Base-by-base conservation (phyloP, 2,888 invertebrate genomes). In the Cosmopolites sordidus region DNA sequence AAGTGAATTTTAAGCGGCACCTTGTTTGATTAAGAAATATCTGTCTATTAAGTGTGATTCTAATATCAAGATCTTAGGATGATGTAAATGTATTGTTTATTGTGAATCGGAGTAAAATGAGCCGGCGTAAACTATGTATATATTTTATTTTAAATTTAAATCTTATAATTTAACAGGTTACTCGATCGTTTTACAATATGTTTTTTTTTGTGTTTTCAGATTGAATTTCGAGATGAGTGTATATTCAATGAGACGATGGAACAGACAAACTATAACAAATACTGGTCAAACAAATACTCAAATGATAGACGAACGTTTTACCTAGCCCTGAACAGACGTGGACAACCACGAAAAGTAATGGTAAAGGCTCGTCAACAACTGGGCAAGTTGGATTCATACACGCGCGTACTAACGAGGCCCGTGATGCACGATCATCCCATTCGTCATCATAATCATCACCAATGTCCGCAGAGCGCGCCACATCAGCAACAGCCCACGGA, bases 181-280 rank as follows among this genome's bases (percentile, higher is more conserved):
- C n/a, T n/a, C n/a, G n/a, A n/a, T n/a, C n/a, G n/a, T n/a, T n/a
- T n/a, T n/a, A n/a, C n/a, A 22, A 22, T 22, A 22, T 5, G 4
- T 22, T 8, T 22, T 22, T 33, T 33, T 33, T 11, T 40, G 2
- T 40, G 4, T 16, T 88, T 87, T 68, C 88, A 91, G 90, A 86
- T 83, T 78, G 85, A 86, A 75, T 88, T 86, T 79, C 84, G 84
- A 71, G 84, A 87, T 72, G 78, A 78, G 66, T 92, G 91, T 78
- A 82, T 89, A 73, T 90, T 91, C 81, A 87, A 89, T 76, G 91
- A 91, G 78, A 86, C 83, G 72, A 84, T 90, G 75, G 89, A 87
- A 74, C 83, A 85, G 74, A 86, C 89, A 75, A 84, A 88, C 73
- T 91, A 89, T 78, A 91, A 90, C 74, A 88, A 87, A 53, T 92